phyloP scores from a whole-genome alignment of 2,113 vertebrate genomes.

The Erpornis zantholeuca region DNA sequence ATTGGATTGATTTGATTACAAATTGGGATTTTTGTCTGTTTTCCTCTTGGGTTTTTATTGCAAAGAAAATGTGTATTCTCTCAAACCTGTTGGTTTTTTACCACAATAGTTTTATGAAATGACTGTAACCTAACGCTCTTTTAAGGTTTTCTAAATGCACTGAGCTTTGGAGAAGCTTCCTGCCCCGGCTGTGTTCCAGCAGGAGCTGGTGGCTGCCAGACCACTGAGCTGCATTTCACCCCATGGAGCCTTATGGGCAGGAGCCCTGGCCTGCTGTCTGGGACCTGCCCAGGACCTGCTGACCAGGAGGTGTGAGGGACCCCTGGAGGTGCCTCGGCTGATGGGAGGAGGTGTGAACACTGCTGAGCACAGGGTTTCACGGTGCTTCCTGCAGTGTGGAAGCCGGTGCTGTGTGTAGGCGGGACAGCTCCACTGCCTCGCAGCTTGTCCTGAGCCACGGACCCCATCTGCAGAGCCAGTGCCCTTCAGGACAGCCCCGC shows the following conservation, averaged over 20 bases:
- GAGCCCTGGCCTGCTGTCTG: constrained; percentile 50
- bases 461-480: fast-evolving
- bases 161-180: not conserved
- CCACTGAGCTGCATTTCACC: constrained; percentile 46
- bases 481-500: fast-evolving
- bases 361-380: not conserved
- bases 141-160: constrained; percentile 8
- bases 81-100: not conserved
- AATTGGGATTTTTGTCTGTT: constrained; percentile 1
- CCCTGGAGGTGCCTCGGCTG: not conserved
- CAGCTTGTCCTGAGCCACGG: not conserved
- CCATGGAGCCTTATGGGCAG: constrained; percentile 80
- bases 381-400: fast-evolving
- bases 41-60: not conserved
- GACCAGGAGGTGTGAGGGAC: not conserved
- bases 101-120: not conserved
- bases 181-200: not conserved
- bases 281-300: constrained; percentile 73
- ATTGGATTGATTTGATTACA: not conserved
- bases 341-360: not conserved
- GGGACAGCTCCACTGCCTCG: fast-evolving
- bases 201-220: not conserved
- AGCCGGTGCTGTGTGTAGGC: fast-evolving
- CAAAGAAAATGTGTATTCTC: not conserved
- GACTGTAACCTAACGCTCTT: not conserved